Percentiles rank a stretch among this genome's conserved stretches.
These are phyloP conservation scores for Cephus spinipes DNA, from an alignment of 2,888 invertebrate genomes.

Conservation along the genomic window DNA sequence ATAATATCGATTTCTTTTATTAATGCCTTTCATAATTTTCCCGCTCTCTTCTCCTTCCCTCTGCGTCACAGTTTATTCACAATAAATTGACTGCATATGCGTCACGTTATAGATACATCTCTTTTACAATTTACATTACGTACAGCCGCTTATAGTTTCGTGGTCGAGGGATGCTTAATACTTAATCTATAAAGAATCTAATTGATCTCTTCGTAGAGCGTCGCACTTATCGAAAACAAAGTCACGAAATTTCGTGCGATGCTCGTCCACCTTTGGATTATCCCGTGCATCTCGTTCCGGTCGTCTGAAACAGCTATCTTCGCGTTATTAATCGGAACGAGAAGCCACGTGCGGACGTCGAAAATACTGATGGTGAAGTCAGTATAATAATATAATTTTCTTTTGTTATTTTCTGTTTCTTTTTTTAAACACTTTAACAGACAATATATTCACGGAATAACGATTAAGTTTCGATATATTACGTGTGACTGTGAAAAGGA, in stretches of 20 bases:
- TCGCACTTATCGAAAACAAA: constrained; percentile 17
- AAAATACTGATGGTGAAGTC: too few relatives aligned
- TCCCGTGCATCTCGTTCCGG: too few relatives aligned
- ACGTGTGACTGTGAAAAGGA: too few relatives aligned
- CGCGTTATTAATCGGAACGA: background rate
- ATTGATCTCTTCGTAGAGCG: constrained; percentile 5
- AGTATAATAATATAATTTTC: too few relatives aligned
- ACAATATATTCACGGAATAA: too few relatives aligned
- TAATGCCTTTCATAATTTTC: background rate
- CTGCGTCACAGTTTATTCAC: constrained; percentile 15
- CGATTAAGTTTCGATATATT: too few relatives aligned
- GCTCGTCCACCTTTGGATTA: background rate
- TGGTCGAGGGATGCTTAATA: constrained; percentile 52
- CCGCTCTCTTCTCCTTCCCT: background rate
- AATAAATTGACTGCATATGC: constrained; percentile 17
- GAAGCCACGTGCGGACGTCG: background rate
- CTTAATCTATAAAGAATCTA: constrained; percentile 20
- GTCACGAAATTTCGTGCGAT: constrained; percentile 28
- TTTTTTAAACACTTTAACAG: too few relatives aligned
- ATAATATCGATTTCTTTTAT: too few relatives aligned
- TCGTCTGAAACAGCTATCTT: too few relatives aligned
- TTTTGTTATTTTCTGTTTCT: too few relatives aligned
- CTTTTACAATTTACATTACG: constrained; percentile 53
- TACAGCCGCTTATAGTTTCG: constrained; percentile 55
- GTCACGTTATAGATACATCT: constrained; percentile 16